phyloP scores from a whole-genome alignment of 1,140 invertebrate species.

The Caerostris darwini region DNA sequence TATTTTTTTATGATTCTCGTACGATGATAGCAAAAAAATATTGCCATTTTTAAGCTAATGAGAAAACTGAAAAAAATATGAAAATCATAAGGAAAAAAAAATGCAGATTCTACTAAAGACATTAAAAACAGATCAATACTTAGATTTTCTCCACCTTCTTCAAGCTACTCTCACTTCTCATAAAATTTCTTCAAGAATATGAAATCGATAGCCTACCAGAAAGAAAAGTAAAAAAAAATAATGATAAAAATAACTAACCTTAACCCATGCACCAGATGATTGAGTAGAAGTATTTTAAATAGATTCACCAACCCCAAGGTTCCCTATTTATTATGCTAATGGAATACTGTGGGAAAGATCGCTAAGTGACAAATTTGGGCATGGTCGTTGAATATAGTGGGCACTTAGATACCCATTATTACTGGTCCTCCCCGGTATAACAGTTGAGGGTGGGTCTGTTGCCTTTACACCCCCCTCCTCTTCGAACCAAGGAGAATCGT shows the following conservation, averaged over 20 bases:
- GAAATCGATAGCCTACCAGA: background rate
- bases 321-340: slow-evolving; percentile 76
- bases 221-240: background rate
- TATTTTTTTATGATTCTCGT: background rate
- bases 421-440: slow-evolving; percentile 51
- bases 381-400: slow-evolving; percentile 76
- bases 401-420: slow-evolving; percentile 77
- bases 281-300: slow-evolving; percentile 73
- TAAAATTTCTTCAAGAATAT: slow-evolving; percentile 37
- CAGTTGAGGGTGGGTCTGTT: background rate
- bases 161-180: background rate
- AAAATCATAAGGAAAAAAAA: background rate
- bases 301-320: slow-evolving; percentile 54
- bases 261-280: slow-evolving; percentile 56
- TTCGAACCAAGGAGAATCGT: background rate
- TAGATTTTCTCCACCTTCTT: background rate
- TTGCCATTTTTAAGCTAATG: slow-evolving; percentile 19
- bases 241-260: slow-evolving; percentile 17
- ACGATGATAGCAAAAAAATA: background rate
- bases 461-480: background rate
- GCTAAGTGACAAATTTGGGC: slow-evolving; percentile 76
- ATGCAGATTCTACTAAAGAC: background rate
- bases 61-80: background rate
- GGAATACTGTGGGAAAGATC: slow-evolving; percentile 59
- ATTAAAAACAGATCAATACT: slow-evolving; percentile 32